Base-by-base conservation (phyloP, 2,113 vertebrate genomes). In the Callospermophilus lateralis region DNA sequence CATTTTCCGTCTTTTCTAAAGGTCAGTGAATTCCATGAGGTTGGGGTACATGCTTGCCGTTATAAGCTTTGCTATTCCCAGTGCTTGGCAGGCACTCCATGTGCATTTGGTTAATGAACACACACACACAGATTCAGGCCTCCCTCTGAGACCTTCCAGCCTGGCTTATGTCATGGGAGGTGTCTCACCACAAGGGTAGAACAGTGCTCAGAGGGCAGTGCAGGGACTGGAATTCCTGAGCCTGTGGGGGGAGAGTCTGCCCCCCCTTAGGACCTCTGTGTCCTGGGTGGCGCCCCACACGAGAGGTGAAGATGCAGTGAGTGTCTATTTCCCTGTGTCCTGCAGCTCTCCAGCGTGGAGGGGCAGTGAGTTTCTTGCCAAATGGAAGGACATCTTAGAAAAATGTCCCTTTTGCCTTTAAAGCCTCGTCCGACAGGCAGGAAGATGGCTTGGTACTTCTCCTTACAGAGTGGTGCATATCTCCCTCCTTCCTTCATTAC, bases 241-340 rank as follows among this genome's bases (percentile, higher is more conserved):
- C 16, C 16, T 34, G 53, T 0, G 2, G n/a, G 34, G 65, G 22
- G n/a, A 55, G 3, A 51, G 3, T 9, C 55, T n/a, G 77, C 4
- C n/a, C 32, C n/a, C 32, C 87, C 70, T 26, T 45, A 8, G 37
- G 24, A 28, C 12, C 17, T 37, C 48, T 51, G 37, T 5, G 51
- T 4, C 37, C 61, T 1, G 0, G 4, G 19, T 11, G 78, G 74
- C 30, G 20, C 6, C 19, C 8, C 24, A 24, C 53, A 16, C 0
- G 39, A 17, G 1, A 9, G 3, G 34, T 3, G 26, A n/a, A 12
- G 92, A 20, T 9, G 34, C 32, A 83, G 48, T 0, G 10, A 11
- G 8, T 13, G 2, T 0, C 0, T 1, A 9, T 1, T 26, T 73
- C 68, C 83, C 58, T 3, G 19, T 1, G 45, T 37, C 10, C 1